A percentile compares a stretch with the other conserved stretches of the same genome.
These are phyloP conservation scores for Decapterus maruadsi DNA, from an alignment of 2,797 vertebrate species.

Conservation along the genomic window DNA sequence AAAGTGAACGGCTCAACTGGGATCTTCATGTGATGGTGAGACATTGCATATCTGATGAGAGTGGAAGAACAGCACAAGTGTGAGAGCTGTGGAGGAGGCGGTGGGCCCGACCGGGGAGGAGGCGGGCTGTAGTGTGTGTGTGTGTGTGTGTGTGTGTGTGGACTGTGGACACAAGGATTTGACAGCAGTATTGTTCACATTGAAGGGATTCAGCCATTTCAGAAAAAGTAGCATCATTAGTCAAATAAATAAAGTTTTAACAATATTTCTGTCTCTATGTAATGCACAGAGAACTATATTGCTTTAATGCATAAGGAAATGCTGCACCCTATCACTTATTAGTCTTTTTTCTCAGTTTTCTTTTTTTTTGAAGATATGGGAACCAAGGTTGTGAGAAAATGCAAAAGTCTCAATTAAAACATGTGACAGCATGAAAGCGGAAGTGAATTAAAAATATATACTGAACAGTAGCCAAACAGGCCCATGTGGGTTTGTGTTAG, in stretches of 20 bases:
- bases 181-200: slow-evolving; percentile 61
- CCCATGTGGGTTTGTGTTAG: background rate
- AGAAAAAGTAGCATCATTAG: slow-evolving; percentile 3
- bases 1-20: slow-evolving; percentile 18
- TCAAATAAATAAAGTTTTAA: background rate
- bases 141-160: slow-evolving; percentile 23
- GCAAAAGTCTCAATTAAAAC: background rate
- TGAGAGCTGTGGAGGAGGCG: slow-evolving; percentile 65
- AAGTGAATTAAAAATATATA: background rate
- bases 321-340: background rate
- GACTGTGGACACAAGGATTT: slow-evolving; percentile 48
- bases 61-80: slow-evolving; percentile 66
- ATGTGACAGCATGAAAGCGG: background rate
- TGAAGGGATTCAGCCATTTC: slow-evolving; percentile 27
- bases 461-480: background rate
- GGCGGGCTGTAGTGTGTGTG: slow-evolving; percentile 55
- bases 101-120: slow-evolving; percentile 51
- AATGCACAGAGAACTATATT: background rate
- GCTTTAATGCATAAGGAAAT: background rate
- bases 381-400: background rate
- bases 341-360: background rate
- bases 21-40: slow-evolving; percentile 62
- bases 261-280: too few species aligned
- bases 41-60: slow-evolving; percentile 62
- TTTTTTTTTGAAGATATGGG: background rate